A percentile compares a stretch with the other conserved stretches of the same genome.
These are phyloP conservation scores for Tringa solitaria DNA, from an alignment of 2,113 vertebrate species.

Conservation along the genomic window DNA sequence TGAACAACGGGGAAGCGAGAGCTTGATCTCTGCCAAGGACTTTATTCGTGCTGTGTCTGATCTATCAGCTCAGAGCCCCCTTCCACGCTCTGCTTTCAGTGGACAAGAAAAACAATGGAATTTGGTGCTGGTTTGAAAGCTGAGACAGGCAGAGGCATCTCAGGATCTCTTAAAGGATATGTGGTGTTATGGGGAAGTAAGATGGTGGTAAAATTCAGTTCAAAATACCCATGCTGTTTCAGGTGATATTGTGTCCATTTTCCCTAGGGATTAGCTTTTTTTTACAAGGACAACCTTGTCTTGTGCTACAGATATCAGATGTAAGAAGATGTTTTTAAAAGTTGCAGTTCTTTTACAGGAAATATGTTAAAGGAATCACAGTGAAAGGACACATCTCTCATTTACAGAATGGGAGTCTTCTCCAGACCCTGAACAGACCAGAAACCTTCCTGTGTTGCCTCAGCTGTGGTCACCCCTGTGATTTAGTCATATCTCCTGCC, in stretches of 20 bases:
- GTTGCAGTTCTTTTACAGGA: not conserved
- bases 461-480: not conserved
- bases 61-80: not conserved
- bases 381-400: not conserved
- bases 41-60: not conserved
- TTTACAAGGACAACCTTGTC: not conserved
- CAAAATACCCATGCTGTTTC: not conserved
- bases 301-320: not conserved
- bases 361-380: not conserved
- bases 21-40: not conserved
- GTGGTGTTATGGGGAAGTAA: not conserved
- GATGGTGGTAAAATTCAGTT: not conserved
- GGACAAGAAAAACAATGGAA: not conserved
- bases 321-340: not conserved
- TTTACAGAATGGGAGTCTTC: not conserved
- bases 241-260: not conserved
- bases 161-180: not conserved
- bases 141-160: not conserved
- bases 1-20: not conserved
- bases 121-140: not conserved
- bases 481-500: not conserved
- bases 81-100: not conserved
- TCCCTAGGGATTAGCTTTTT: rapidly evolving
- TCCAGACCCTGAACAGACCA: not conserved
- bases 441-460: not conserved